Conservation (phyloP, 2,797 vertebrate genomes). For the Pipistrellus nathusii region DNA sequence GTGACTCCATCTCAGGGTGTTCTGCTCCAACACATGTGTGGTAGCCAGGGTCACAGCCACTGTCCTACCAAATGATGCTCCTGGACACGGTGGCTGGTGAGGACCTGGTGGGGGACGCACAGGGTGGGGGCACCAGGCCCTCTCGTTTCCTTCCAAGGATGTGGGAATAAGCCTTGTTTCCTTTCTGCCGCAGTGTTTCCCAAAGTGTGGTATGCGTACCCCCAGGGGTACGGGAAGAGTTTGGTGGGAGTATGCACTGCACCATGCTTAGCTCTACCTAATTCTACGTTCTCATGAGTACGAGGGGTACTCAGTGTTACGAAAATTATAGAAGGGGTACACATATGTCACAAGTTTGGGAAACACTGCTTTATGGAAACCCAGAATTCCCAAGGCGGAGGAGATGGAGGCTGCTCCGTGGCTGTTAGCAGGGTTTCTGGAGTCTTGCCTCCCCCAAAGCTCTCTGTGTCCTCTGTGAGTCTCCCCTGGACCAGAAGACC, state of each 20-base stretch:
- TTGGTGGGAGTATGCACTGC: too few species aligned
- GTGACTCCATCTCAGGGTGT: neutral
- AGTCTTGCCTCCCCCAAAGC: neutral
- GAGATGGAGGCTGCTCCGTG: accelerated
- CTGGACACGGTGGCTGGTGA: accelerated
- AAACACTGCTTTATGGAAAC: neutral
- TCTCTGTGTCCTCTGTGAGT: too few species aligned
- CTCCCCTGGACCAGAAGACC: neutral
- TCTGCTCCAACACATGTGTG: too few species aligned
- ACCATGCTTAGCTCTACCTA: too few species aligned
- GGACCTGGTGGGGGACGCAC: neutral
- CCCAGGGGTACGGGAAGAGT: too few species aligned
- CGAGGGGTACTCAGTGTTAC: too few species aligned
- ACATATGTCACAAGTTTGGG: too few species aligned
- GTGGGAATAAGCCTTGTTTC: neutral
- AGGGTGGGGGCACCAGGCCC: too few species aligned
- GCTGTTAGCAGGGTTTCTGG: accelerated
- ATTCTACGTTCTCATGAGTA: too few species aligned
- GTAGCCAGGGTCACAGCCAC: neutral
- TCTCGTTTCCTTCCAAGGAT: neutral
- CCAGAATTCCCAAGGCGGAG: neutral
- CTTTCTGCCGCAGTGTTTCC: neutral
- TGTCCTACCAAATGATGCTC: too few species aligned
- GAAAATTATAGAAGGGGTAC: too few species aligned
- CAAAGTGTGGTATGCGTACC: too few species aligned